phyloP scores from a whole-genome alignment of 1,140 invertebrate species.

The Anoplophora glabripennis region DNA sequence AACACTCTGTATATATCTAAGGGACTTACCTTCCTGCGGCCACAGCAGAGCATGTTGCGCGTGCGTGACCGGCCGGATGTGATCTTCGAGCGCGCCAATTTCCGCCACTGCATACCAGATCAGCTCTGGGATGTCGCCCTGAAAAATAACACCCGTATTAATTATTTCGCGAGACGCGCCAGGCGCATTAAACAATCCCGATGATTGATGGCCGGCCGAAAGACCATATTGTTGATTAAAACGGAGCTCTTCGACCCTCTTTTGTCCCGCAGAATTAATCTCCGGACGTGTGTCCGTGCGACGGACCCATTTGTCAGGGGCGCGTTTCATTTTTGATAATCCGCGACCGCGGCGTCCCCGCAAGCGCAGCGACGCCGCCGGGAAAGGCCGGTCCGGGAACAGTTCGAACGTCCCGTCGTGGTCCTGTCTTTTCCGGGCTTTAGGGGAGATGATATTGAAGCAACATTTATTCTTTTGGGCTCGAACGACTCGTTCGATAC shows the following conservation, averaged over 20 bases:
- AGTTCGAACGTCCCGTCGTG: too few relatives aligned
- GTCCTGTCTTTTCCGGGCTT: too few relatives aligned
- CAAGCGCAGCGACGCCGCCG: too few relatives aligned
- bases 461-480: too few relatives aligned
- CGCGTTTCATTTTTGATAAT: too few relatives aligned
- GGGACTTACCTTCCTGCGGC: slow-evolving; percentile 74
- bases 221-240: slow-evolving; percentile 2
- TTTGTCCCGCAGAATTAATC: not conserved
- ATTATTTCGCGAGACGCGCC: slow-evolving; percentile 5
- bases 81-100: slow-evolving; percentile 71
- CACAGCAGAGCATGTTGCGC: slow-evolving; percentile 82
- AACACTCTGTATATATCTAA: slow-evolving; percentile 1
- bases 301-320: too few relatives aligned
- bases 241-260: not conserved
- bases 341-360: too few relatives aligned
- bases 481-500: too few relatives aligned
- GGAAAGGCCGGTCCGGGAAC: too few relatives aligned
- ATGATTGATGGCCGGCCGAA: slow-evolving; percentile 18
- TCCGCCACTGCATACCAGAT: slow-evolving; percentile 68
- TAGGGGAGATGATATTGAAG: too few relatives aligned
- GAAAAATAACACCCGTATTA: slow-evolving; percentile 24
- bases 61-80: slow-evolving; percentile 68
- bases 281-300: not conserved
- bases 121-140: slow-evolving; percentile 42
- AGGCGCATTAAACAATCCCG: slow-evolving; percentile 7